phyloP scores from a whole-genome alignment of 2,888 invertebrate species.

The Conomelus anceps region DNA sequence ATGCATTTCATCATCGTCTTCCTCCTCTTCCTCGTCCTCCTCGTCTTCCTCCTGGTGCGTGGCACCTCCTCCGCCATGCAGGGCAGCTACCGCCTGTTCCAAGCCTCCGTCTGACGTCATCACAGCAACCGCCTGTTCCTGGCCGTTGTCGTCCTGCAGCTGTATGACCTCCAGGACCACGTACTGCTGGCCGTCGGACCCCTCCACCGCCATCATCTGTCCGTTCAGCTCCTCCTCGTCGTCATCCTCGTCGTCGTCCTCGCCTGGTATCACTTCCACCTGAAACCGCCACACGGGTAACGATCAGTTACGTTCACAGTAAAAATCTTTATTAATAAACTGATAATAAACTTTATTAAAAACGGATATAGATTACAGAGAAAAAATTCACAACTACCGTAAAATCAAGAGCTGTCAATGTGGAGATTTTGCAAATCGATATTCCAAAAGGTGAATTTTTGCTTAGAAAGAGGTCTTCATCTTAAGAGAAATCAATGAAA shows the following conservation, averaged over 20 bases:
- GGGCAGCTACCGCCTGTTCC: slow-evolving; percentile 27
- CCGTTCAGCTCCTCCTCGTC: slow-evolving; percentile 40
- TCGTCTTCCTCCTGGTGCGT: slow-evolving; percentile 37
- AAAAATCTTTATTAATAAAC: background rate
- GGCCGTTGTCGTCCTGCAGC: slow-evolving; percentile 39
- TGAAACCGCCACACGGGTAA: background rate
- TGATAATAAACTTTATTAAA: background rate
- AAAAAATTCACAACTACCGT: too few relatives aligned
- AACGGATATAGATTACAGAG: background rate
- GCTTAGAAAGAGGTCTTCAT: too few relatives aligned
- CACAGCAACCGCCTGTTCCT: slow-evolving; percentile 44
- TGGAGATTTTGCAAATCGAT: too few relatives aligned
- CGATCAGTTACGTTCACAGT: background rate
- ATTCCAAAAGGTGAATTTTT: too few relatives aligned
- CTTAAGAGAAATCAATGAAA: too few relatives aligned
- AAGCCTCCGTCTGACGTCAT: slow-evolving; percentile 44
- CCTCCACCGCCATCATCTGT: slow-evolving; percentile 50
- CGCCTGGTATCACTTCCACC: slow-evolving; percentile 34
- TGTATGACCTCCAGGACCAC: slow-evolving; percentile 88
- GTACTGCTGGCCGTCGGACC: slow-evolving; percentile 72
- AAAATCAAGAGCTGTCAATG: too few relatives aligned
- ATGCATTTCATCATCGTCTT: slow-evolving; percentile 36
- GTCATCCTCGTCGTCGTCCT: slow-evolving; percentile 38
- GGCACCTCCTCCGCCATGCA: background rate
- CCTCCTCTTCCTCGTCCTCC: slow-evolving; percentile 33